Evolutionary conservation across 1,140 invertebrate species (phyloP).

Genomic region (Temnothorax nylanderi): DNA sequence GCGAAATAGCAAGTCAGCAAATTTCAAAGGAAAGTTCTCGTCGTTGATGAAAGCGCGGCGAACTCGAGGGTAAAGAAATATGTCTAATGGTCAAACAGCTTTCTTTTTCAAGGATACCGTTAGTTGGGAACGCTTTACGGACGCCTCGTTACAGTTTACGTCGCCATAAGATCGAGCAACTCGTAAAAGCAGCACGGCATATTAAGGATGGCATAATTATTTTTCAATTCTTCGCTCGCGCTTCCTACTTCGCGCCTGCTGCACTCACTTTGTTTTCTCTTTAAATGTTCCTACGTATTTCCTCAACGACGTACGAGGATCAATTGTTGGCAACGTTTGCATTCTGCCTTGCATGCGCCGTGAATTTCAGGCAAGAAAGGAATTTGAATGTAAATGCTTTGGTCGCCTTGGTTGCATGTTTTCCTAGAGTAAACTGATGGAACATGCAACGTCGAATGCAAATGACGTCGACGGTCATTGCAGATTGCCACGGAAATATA

Average conservation of each 20-base stretch:
- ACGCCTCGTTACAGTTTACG: constrained; percentile 24
- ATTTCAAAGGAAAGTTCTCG: constrained; percentile 40
- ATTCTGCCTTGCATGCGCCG: constrained; percentile 61
- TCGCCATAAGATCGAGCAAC: not conserved
- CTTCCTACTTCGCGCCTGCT: constrained; percentile 50
- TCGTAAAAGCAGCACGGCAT: constrained; percentile 1
- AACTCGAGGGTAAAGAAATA: constrained; percentile 30
- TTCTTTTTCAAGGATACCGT: constrained; percentile 22
- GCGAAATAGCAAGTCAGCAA: constrained; percentile 41
- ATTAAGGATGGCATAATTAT: constrained; percentile 65
- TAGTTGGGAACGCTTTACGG: constrained; percentile 1
- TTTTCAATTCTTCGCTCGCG: constrained; percentile 62
- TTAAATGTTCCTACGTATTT: constrained; percentile 66
- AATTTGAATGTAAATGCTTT: constrained; percentile 76
- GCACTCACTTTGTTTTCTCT: constrained; percentile 63
- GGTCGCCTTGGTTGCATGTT: constrained; percentile 73
- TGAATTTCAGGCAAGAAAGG: constrained; percentile 64
- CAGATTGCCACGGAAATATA: constrained; percentile 74
- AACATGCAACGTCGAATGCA: constrained; percentile 76
- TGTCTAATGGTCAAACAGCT: constrained; percentile 46
- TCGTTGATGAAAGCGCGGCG: constrained; percentile 40
- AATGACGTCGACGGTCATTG: constrained; percentile 73
- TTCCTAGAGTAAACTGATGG: constrained; percentile 76
- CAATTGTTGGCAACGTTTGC: constrained; percentile 68
- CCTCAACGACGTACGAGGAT: constrained; percentile 67